Percentiles rank a stretch among this genome's conserved stretches.
Evolutionary conservation across 2,113 vertebrate genomes (phyloP).

Genomic region (Paedocypris sp.): DNA sequence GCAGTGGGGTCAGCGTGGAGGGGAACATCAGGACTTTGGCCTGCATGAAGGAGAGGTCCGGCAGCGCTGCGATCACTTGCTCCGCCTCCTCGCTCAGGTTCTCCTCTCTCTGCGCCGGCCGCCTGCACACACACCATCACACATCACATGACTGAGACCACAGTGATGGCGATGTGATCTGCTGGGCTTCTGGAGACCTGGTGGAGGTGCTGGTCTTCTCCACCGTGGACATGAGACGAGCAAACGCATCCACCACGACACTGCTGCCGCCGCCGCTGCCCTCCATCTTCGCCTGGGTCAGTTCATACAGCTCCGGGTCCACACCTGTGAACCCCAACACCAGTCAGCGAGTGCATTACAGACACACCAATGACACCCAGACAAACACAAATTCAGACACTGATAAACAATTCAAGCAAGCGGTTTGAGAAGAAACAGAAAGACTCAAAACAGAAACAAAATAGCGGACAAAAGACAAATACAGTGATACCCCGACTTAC

Average conservation of each 20-base stretch:
- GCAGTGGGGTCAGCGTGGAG: conserved; percentile 76
- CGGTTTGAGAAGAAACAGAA: too few relatives aligned
- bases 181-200: too few relatives aligned
- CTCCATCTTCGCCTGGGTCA: conserved; percentile 91
- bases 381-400: too few relatives aligned
- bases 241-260: conserved; percentile 83
- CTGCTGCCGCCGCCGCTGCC: conserved; percentile 59
- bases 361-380: too few relatives aligned
- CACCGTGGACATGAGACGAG: conserved; percentile 91
- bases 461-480: too few relatives aligned
- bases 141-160: too few relatives aligned
- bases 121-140: too few relatives aligned
- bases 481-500: too few relatives aligned
- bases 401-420: too few relatives aligned
- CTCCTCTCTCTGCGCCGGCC: conserved; percentile 84
- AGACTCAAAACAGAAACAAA: too few relatives aligned
- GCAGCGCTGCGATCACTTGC: conserved; percentile 80
- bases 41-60: conserved; percentile 95
- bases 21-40: conserved; percentile 99
- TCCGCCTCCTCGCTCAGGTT: conserved; percentile 84
- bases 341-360: too few relatives aligned
- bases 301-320: conserved; percentile 90
- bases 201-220: conserved; percentile 93
- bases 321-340: conserved; percentile 65
- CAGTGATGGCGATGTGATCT: too few relatives aligned